These are phyloP conservation scores for Anneissia japonica DNA, from an alignment of 35 echinoderm and acorn worm species.

Conservation along the genomic window DNA sequence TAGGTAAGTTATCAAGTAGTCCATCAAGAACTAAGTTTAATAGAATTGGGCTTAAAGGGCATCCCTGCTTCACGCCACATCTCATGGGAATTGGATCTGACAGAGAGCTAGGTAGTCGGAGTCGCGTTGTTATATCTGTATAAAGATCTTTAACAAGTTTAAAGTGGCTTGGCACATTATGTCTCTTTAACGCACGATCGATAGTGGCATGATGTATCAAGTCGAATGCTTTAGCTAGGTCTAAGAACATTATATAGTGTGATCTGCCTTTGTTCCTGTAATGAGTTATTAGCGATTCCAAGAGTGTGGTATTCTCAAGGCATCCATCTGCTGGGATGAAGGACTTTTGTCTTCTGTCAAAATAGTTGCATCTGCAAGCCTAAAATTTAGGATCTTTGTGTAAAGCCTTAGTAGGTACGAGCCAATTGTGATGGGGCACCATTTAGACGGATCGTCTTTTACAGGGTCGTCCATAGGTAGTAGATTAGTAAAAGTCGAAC, in stretches of 20 bases:
- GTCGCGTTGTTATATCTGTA: not conserved
- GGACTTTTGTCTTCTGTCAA: slow-evolving; percentile 5
- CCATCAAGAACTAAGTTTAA: slow-evolving; percentile 16
- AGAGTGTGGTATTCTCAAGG: slow-evolving; percentile 9
- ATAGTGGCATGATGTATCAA: slow-evolving; percentile 20
- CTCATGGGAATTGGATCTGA: slow-evolving; percentile 16
- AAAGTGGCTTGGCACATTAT: not conserved
- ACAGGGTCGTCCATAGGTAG: not conserved
- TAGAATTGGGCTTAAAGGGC: not conserved
- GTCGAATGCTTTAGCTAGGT: slow-evolving; percentile 33
- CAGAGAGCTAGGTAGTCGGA: not conserved
- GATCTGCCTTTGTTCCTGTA: not conserved
- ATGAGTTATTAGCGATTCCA: not conserved
- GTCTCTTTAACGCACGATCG: not conserved
- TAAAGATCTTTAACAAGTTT: not conserved
- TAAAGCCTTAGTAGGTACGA: slow-evolving; percentile 1
- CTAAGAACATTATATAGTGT: slow-evolving; percentile 10
- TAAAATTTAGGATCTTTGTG: not conserved
- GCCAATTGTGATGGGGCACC: slow-evolving; percentile 14
- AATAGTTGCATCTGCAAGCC: not conserved
- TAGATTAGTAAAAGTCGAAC: not conserved
- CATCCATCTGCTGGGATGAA: slow-evolving; percentile 26
- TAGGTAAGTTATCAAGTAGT: not conserved
- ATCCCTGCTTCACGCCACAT: slow-evolving; percentile 21
- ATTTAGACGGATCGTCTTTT: not conserved